Base-by-base conservation (phyloP, 2,888 invertebrate genomes). In the Drosophila sordidula region DNA sequence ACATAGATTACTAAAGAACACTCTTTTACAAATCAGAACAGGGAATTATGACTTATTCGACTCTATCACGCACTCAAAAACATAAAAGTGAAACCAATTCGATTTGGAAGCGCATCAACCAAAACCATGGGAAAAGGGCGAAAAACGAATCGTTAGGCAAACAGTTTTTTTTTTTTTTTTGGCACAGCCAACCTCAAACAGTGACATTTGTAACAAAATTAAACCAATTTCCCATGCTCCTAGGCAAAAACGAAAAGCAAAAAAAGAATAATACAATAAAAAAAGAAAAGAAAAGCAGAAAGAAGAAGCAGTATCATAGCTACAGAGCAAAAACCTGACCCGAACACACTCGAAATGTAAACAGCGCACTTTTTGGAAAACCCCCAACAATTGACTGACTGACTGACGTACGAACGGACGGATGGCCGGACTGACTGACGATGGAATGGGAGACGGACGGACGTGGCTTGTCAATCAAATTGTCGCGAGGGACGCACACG, bases 401-500 rank as follows among this genome's bases (percentile, higher is more conserved):
- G 66, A 47, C 39, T 55, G 44, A 54, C 6, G 18, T 70, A 14
- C 2, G 18, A 39, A 14, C 1, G 32, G 26, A 47, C 39, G 25
- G 76, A 14, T 1, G 18, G 39, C 12, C 2, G 32, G 26, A 47
- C 39, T 3, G 22, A 6, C 8, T 34, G 42, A 44, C 29, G 42
- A 14, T 6, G 29, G 38, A 41, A 14, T 4, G 51, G 29, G 3
- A 6, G 50, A 59, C 14, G 22, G 61, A 50, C 46, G 76, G 52
- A 78, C 74, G 45, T 67, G 57, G 56, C 55, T 65, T 82, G 89
- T 83, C 83, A 83, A 88, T 83, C 83, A 83, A 89, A 80, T 87
- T 83, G 83, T 83, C 89, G 89, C 83, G 80, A 59, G 70, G 84
- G 80, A 59, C 68, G 59, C 73, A 82, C 80, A 89, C 84, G 87